Base-by-base conservation (phyloP, 1,140 invertebrate species). In the Ladona fulva region DNA sequence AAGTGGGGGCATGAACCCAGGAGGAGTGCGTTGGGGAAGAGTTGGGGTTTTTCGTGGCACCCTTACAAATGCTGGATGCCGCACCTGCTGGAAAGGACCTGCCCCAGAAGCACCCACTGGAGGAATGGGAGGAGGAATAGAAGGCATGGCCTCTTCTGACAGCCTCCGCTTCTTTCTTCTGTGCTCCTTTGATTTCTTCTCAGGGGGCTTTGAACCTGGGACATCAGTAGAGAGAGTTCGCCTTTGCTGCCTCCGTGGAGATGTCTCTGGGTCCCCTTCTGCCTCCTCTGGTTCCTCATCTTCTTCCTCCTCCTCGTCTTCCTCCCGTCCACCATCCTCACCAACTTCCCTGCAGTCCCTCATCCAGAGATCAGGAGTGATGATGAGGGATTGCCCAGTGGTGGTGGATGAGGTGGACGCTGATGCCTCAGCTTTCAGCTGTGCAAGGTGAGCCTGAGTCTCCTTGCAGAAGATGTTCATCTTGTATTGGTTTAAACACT, bases 401-500 rank as follows among this genome's bases (percentile, higher is more conserved):
- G 76, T 77, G 25, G 85, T 83, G 0, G 87, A 84, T 8, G 86
- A 82, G 10, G 86, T 84, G 76, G 84, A 87, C 25, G 86, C 86
- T 59, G 86, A 81, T 74, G 85, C 83, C 24, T 80, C 81, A 12
- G 83, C 82, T 12, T 86, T 86, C 42, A 88, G 86, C 73, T 95
- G 93, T 80, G 95, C 89, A 66, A 96, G 88, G 84, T 96, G 94
- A 0, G 94, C 93, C 84, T 95, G 92, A 3, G 95, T 95, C 85
- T 96, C 95, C 29, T 92, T 91, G 85, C 95, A 96, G 84, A 97
- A 97, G 80, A 96, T 95, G 83, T 96, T 94, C 94, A 97, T 96
- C 87, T 97, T 97, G 86, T 96, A 97, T 84, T 96, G 95, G 83
- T 96, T 96, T 74, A 97, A 87, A 83, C 95, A 97, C 87, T 96